Percentiles rank a stretch among this genome's conserved stretches.
phyloP scores from a whole-genome alignment of 1,140 invertebrate species.

The Drosophila persimilis region DNA sequence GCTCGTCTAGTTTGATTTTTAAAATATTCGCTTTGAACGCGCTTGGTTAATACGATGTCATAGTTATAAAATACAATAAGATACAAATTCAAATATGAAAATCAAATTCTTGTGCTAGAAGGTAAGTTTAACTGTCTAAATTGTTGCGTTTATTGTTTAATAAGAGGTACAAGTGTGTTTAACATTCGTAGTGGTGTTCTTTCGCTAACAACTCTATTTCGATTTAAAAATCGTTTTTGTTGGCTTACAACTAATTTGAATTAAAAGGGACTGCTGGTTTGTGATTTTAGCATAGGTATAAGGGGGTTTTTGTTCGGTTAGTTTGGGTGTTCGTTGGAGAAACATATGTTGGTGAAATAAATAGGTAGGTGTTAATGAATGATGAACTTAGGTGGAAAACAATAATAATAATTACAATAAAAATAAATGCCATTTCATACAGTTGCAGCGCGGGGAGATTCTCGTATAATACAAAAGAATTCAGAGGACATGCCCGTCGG shows the following conservation, averaged over 20 bases:
- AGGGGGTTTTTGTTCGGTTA: conserved; percentile 5
- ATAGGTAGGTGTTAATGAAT: conserved; percentile 45
- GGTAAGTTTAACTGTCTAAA: conserved; percentile 54
- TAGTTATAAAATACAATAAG: background rate
- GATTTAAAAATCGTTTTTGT: conserved; percentile 42
- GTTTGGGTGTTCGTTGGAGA: conserved; percentile 43
- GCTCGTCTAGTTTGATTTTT: conserved; percentile 26
- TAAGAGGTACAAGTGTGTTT: conserved; percentile 69
- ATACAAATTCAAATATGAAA: conserved; percentile 2
- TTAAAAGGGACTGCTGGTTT: conserved; percentile 56
- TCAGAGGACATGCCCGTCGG: conserved; percentile 18
- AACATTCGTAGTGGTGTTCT: conserved; percentile 40
- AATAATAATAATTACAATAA: conserved; percentile 23
- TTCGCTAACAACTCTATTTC: conserved; percentile 44
- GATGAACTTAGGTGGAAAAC: conserved; percentile 38
- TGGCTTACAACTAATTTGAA: conserved; percentile 58
- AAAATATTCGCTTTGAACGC: background rate
- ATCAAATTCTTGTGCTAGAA: conserved; percentile 57
- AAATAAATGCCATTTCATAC: conserved; percentile 64
- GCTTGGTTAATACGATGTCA: conserved; percentile 8
- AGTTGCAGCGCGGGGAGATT: conserved; percentile 52
- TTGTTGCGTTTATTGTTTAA: conserved; percentile 53
- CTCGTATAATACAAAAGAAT: conserved; percentile 61
- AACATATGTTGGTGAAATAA: conserved; percentile 58
- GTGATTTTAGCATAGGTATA: conserved; percentile 30